A percentile compares a stretch with the other conserved stretches of the same genome.
Evolutionary conservation across 1,140 invertebrate species (phyloP).

Genomic region (Subanguina moxae): DNA sequence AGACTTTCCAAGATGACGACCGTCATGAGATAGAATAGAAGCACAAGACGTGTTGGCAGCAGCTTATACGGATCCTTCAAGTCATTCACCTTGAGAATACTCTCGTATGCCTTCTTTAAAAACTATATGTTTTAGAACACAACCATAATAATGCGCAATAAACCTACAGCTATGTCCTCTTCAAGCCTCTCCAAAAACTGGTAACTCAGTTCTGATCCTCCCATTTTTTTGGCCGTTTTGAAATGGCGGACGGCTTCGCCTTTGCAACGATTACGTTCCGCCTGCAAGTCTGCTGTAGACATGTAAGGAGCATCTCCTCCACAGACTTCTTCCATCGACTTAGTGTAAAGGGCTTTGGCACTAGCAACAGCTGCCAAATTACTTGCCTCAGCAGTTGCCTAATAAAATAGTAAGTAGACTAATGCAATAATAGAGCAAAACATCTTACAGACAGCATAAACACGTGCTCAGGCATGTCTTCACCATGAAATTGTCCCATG

Average conservation of each 20-base stretch:
- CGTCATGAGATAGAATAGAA: too few species aligned
- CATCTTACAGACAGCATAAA: slow-evolving; percentile 84
- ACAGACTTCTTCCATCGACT: slow-evolving; percentile 74
- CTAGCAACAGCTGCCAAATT: slow-evolving; percentile 86
- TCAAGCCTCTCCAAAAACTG: slow-evolving; percentile 57
- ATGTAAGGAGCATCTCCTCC: slow-evolving; percentile 57
- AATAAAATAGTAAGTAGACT: slow-evolving; percentile 24
- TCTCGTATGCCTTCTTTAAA: too few species aligned
- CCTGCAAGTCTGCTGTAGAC: slow-evolving; percentile 44
- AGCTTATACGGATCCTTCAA: too few species aligned
- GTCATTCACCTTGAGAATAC: too few species aligned
- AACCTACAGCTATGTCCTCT: slow-evolving; percentile 47
- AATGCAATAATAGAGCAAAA: slow-evolving; percentile 8
- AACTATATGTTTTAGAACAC: too few species aligned
- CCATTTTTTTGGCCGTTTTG: slow-evolving; percentile 54
- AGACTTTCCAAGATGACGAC: too few species aligned
- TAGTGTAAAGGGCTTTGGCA: slow-evolving; percentile 84
- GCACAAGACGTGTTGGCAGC: too few species aligned
- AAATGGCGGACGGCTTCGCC: slow-evolving; percentile 46
- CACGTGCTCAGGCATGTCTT: slow-evolving; percentile 94
- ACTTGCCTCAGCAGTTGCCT: slow-evolving; percentile 98
- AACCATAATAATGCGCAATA: too few species aligned
- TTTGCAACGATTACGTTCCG: slow-evolving; percentile 46
- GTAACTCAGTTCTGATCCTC: slow-evolving; percentile 49
- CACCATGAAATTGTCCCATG: slow-evolving; percentile 87